These are phyloP conservation scores for Amphilophus citrinellus DNA, from an alignment of 2,113 vertebrate species.

Conservation along the genomic window DNA sequence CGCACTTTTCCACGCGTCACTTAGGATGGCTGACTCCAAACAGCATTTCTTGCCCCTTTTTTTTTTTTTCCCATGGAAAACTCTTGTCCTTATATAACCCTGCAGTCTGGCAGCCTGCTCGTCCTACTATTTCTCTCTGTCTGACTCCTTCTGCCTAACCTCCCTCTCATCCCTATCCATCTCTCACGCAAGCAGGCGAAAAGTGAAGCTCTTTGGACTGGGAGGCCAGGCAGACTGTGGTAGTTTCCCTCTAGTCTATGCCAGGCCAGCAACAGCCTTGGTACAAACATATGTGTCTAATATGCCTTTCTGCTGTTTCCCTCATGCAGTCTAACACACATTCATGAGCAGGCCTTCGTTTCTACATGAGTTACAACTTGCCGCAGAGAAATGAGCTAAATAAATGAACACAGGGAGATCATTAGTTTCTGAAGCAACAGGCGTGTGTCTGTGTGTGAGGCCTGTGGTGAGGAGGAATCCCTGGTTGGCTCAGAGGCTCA, in stretches of 20 bases:
- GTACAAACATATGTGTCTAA: conserved; percentile 31
- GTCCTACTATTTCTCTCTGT: conserved; percentile 36
- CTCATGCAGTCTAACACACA: conserved; percentile 3
- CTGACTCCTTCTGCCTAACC: conserved; percentile 37
- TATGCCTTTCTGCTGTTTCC: conserved; percentile 14
- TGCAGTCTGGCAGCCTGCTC: conserved; percentile 44
- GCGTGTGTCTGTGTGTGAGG: conserved; percentile 8
- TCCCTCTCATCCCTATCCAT: conserved; percentile 51
- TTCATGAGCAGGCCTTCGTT: conserved; percentile 1
- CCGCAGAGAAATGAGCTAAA: conserved; percentile 25
- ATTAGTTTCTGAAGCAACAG: conserved; percentile 32
- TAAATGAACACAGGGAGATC: conserved; percentile 32
- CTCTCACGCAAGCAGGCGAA: conserved; percentile 55
- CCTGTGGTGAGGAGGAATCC: conserved; percentile 45
- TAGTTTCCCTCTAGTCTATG: conserved; percentile 29
- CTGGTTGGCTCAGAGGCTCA: conserved; percentile 40
- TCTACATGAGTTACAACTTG: conserved; percentile 19
- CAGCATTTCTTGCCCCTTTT: conserved; percentile 68
- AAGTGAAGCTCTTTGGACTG: not conserved
- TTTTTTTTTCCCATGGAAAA: conserved; percentile 70
- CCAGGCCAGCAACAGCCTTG: conserved; percentile 36
- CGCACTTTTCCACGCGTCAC: conserved; percentile 74
- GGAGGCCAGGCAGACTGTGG: conserved; percentile 23
- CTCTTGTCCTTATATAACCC: conserved; percentile 78
- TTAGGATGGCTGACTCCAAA: conserved; percentile 71